Percentiles rank a stretch among this genome's conserved stretches.
Evolutionary conservation across 2,113 vertebrate species (phyloP).

Genomic region (Poeciliopsis retropinna): DNA sequence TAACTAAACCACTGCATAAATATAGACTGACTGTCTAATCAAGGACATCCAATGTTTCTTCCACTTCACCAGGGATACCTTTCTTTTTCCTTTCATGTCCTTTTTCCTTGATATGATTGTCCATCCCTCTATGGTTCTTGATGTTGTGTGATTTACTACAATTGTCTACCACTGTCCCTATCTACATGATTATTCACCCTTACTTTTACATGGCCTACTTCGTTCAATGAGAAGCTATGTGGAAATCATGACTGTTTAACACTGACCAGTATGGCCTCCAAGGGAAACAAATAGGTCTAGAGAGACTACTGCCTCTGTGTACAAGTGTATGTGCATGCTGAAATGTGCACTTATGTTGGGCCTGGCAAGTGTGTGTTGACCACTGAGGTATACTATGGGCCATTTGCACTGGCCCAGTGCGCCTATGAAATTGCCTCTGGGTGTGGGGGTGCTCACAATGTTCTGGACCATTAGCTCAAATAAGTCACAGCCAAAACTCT

Average conservation of each 20-base stretch:
- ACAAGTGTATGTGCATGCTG: conserved; percentile 36
- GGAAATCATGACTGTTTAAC: conserved; percentile 53
- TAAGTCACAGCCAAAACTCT: conserved; percentile 80
- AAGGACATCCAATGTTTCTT: conserved; percentile 46
- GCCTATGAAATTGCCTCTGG: conserved; percentile 78
- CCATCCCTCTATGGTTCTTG: conserved; percentile 27
- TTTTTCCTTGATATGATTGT: conserved; percentile 51
- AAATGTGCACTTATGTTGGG: conserved; percentile 39
- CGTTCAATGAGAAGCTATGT: conserved; percentile 48
- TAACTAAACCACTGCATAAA: conserved; percentile 57
- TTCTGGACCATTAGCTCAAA: conserved; percentile 82
- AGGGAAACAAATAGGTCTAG: conserved; percentile 17
- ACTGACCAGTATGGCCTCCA: conserved; percentile 7
- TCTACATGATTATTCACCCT: conserved; percentile 29
- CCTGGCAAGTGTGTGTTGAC: conserved; percentile 68
- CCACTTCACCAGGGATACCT: conserved; percentile 43
- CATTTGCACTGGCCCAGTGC: conserved; percentile 77
- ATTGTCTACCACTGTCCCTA: conserved; percentile 27
- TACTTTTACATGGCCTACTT: conserved; percentile 15
- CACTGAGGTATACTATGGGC: conserved; percentile 72
- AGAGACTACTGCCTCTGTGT: conserved; percentile 20
- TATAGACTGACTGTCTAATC: conserved; percentile 69
- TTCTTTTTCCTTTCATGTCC: conserved; percentile 40
- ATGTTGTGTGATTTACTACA: conserved; percentile 34
- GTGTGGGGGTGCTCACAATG: conserved; percentile 78